A percentile compares a stretch with the other conserved stretches of the same genome.
These are phyloP conservation scores for Tortrix viridana DNA, from an alignment of 2,888 invertebrate genomes.

Conservation along the genomic window DNA sequence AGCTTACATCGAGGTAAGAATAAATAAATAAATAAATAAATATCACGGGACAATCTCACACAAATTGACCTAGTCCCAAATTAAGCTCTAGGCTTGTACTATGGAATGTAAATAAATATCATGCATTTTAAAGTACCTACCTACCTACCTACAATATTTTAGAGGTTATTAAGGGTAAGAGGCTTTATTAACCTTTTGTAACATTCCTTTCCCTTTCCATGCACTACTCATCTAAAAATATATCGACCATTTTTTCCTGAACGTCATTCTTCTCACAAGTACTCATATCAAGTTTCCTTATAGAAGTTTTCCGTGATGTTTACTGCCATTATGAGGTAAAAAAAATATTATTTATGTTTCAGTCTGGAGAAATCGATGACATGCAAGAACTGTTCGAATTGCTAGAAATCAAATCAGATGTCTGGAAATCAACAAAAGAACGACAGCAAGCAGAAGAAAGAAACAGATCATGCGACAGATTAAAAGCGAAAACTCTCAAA, in stretches of 20 bases:
- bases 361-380: constrained; percentile 92
- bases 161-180: no score
- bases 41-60: no score
- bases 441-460: constrained; percentile 79
- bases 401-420: constrained; percentile 93
- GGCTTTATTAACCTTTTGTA: no score
- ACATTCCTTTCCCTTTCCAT: no score
- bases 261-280: no score
- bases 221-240: no score
- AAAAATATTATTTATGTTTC: constrained; percentile 56
- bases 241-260: no score
- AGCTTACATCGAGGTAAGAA: constrained; percentile 89
- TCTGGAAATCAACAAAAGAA: constrained; percentile 86
- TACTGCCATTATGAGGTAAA: not conserved
- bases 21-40: not conserved
- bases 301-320: not conserved
- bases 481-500: constrained; percentile 75
- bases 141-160: no score
- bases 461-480: constrained; percentile 77
- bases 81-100: not conserved
- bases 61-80: no score
- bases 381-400: constrained; percentile 93
- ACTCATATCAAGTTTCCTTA: no score
- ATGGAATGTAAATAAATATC: not conserved
- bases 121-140: no score